phyloP scores from a whole-genome alignment of 2,113 vertebrate genomes.

The Corvus hawaiiensis region DNA sequence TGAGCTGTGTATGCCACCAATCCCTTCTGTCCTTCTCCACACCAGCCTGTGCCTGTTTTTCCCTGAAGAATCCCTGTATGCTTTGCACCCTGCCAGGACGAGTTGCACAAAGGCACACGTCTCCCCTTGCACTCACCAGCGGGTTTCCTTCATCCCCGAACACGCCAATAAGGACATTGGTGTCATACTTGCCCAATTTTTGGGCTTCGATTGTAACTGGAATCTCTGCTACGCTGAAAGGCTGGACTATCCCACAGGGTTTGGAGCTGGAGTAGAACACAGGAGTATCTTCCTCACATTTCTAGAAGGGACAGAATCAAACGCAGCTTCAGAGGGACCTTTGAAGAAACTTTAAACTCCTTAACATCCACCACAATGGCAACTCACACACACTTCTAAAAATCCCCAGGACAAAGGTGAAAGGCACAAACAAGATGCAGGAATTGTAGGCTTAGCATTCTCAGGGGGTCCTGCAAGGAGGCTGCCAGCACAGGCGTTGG shows the following conservation, averaged over 20 bases:
- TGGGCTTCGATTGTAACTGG: slow-evolving; percentile 71
- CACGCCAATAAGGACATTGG: slow-evolving; percentile 34
- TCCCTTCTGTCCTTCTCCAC: neutral
- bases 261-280: neutral
- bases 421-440: no score
- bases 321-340: neutral
- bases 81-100: accelerated
- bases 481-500: neutral
- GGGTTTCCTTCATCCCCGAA: slow-evolving; percentile 75
- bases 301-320: neutral
- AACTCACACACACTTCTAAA: no score
- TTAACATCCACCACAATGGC: neutral
- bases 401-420: no score
- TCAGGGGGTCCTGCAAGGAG: no score
- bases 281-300: neutral
- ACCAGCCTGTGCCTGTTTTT: neutral
- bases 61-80: neutral
- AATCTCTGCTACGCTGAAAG: slow-evolving; percentile 63
- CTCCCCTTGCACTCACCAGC: slow-evolving; percentile 67
- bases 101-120: accelerated
- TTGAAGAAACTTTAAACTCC: neutral
- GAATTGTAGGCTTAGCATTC: no score
- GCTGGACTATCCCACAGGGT: slow-evolving; percentile 72
- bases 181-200: slow-evolving; percentile 45
- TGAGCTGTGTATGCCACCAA: neutral